These are phyloP conservation scores for Tridacna gigas DNA, from an alignment of 2,888 invertebrate genomes.

Conservation along the genomic window DNA sequence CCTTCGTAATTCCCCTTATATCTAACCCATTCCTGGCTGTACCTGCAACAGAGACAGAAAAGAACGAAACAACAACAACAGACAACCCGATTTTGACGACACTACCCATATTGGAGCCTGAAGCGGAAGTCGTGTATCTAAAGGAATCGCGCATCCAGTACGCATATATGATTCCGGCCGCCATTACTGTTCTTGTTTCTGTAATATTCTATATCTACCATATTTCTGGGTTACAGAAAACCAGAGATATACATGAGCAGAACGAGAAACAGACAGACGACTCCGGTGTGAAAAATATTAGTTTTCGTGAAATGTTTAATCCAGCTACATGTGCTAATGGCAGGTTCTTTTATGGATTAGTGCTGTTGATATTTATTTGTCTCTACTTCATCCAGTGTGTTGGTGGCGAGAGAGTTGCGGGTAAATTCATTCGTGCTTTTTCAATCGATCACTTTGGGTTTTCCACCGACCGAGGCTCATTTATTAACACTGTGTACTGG, in stretches of 20 bases:
- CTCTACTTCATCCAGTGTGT: slow-evolving; percentile 67
- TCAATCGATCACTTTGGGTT: slow-evolving; percentile 69
- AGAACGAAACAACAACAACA: background rate
- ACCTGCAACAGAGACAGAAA: slow-evolving; percentile 10
- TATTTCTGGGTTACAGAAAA: slow-evolving; percentile 33
- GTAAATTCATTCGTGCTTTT: slow-evolving; percentile 73
- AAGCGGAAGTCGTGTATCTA: slow-evolving; percentile 36
- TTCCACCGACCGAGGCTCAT: slow-evolving; percentile 63
- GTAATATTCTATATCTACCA: slow-evolving; percentile 67
- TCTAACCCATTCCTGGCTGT: slow-evolving; percentile 73
- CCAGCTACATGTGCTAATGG: slow-evolving; percentile 71
- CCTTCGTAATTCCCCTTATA: slow-evolving; percentile 74
- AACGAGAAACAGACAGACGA: background rate
- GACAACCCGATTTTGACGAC: slow-evolving; percentile 4
- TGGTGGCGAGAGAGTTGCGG: slow-evolving; percentile 72
- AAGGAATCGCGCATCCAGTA: slow-evolving; percentile 69
- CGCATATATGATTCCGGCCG: slow-evolving; percentile 66
- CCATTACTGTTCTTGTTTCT: slow-evolving; percentile 53
- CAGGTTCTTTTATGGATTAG: slow-evolving; percentile 61
- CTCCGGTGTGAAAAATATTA: slow-evolving; percentile 4
- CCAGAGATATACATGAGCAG: background rate
- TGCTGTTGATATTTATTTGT: slow-evolving; percentile 65
- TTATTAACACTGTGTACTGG: slow-evolving; percentile 74
- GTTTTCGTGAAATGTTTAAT: slow-evolving; percentile 63
- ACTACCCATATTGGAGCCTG: slow-evolving; percentile 11